Evolutionary conservation across 1,140 invertebrate genomes (phyloP).

Genomic region (Scaptomyza montana): DNA sequence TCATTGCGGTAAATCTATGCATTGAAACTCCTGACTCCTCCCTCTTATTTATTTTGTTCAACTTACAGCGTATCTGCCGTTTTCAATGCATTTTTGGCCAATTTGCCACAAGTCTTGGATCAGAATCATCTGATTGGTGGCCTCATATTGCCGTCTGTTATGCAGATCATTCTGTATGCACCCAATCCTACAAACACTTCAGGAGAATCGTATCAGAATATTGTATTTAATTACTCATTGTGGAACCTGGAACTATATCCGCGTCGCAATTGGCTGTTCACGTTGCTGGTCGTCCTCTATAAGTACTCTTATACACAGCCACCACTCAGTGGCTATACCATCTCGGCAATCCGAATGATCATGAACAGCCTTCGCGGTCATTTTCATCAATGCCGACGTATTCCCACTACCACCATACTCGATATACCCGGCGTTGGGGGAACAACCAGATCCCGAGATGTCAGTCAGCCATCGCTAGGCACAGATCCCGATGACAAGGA

Average conservation of each 20-base stretch:
- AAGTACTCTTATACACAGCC: slow-evolving; percentile 97
- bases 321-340: slow-evolving; percentile 91
- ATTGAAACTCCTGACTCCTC: not conserved
- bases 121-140: slow-evolving; percentile 96
- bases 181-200: slow-evolving; percentile 87
- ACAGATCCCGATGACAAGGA: slow-evolving; percentile 85
- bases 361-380: slow-evolving; percentile 96
- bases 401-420: slow-evolving; percentile 88
- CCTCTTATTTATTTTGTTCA: slow-evolving; percentile 52
- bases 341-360: slow-evolving; percentile 94
- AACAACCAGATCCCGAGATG: slow-evolving; percentile 89
- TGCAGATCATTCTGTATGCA: slow-evolving; percentile 94
- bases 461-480: slow-evolving; percentile 90
- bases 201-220: slow-evolving; percentile 77
- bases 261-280: slow-evolving; percentile 95
- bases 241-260: slow-evolving; percentile 94
- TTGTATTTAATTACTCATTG: slow-evolving; percentile 89
- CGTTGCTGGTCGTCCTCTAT: slow-evolving; percentile 97
- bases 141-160: slow-evolving; percentile 92
- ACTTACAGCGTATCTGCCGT: slow-evolving; percentile 89
- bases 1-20: slow-evolving; percentile 88
- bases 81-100: slow-evolving; percentile 97
- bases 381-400: slow-evolving; percentile 92
- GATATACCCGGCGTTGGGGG: slow-evolving; percentile 86
- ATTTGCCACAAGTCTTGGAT: slow-evolving; percentile 96